These are phyloP conservation scores for Mythimna pallens DNA, from an alignment of 2,888 invertebrate species.

Conservation along the genomic window DNA sequence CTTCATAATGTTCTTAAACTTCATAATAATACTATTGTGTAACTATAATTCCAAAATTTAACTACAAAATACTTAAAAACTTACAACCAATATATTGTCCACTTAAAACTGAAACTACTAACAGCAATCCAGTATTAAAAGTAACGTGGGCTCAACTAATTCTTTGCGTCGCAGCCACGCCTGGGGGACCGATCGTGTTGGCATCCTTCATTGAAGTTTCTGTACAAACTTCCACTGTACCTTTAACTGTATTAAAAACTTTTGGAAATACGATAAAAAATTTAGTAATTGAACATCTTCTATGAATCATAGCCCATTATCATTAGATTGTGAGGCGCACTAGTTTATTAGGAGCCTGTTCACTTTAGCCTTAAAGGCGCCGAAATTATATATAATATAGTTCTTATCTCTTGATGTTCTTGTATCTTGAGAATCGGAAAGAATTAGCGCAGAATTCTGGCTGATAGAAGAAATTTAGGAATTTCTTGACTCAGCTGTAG, in stretches of 20 bases:
- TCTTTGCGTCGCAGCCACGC: constrained; percentile 21
- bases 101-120: constrained; percentile 22
- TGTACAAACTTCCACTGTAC: constrained; percentile 14
- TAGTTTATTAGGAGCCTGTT: no score
- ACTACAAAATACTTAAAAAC: neutral
- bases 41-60: no score
- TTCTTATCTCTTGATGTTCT: neutral
- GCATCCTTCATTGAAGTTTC: constrained; percentile 11
- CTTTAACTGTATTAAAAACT: neutral
- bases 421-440: neutral
- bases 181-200: constrained; percentile 28
- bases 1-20: no score
- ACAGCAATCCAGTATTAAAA: constrained; percentile 44
- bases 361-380: no score
- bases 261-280: neutral
- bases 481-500: neutral
- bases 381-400: no score
- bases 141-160: constrained; percentile 34
- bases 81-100: neutral
- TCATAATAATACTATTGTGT: no score
- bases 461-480: neutral
- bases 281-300: neutral
- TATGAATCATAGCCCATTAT: neutral
- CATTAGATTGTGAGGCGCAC: no score
- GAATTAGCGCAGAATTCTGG: neutral